Percentiles rank a stretch among this genome's conserved stretches.
Evolutionary conservation across 2,797 vertebrate genomes (phyloP).

Genomic region (Cynopterus sphinx): DNA sequence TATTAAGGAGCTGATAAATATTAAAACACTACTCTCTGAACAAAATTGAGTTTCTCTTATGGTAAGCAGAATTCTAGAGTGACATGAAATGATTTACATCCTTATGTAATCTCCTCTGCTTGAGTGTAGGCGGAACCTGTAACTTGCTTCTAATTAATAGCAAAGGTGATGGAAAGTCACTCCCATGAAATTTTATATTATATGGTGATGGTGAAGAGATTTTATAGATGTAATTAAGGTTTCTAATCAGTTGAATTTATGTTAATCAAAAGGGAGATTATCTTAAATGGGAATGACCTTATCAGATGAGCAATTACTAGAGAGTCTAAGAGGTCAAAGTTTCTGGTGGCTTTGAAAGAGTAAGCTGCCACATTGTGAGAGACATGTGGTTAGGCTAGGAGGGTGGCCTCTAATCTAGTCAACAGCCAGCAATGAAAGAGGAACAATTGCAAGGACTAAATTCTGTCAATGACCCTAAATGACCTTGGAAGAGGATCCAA

Average conservation of each 20-base stretch:
- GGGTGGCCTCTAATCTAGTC: background rate
- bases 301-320: background rate
- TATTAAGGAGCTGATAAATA: background rate
- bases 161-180: background rate
- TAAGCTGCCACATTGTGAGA: background rate
- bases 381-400: background rate
- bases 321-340: background rate
- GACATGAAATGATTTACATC: background rate
- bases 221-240: background rate
- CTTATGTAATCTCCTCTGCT: background rate
- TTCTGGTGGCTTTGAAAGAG: background rate
- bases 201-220: background rate
- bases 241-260: background rate
- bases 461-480: background rate
- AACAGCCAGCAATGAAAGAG: background rate
- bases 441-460: background rate
- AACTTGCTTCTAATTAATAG: background rate
- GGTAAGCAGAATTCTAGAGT: background rate
- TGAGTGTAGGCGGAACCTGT: background rate
- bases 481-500: background rate
- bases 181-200: background rate
- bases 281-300: background rate
- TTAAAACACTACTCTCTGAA: background rate
- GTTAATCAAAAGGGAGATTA: background rate
- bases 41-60: background rate